Evolutionary conservation across 2,888 invertebrate species (phyloP).

Genomic region (Acleris cristana): DNA sequence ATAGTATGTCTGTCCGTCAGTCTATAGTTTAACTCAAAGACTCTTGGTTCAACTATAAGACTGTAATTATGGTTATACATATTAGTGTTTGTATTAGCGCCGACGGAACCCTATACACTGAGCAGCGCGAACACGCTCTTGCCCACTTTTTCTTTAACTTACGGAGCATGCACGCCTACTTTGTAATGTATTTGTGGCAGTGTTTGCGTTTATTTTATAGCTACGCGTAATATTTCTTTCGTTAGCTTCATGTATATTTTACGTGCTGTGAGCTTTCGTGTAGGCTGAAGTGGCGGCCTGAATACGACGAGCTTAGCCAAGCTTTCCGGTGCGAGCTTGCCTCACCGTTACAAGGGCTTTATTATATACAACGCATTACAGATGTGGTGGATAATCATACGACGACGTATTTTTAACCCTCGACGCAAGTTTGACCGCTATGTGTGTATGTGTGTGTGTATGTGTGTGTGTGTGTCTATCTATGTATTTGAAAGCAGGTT

Average conservation of each 20-base stretch:
- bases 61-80: no score
- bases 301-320: slow-evolving; percentile 26
- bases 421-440: no score
- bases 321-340: slow-evolving; percentile 18
- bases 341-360: slow-evolving; percentile 13
- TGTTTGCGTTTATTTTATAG: slow-evolving; percentile 25
- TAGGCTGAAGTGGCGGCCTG: slow-evolving; percentile 18
- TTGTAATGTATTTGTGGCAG: not conserved
- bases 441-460: no score
- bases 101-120: no score
- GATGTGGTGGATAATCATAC: not conserved
- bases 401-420: not conserved
- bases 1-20: no score
- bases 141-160: not conserved
- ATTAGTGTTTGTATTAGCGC: no score
- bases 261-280: slow-evolving; percentile 26
- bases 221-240: slow-evolving; percentile 28
- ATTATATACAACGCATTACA: not conserved
- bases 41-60: no score
- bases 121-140: no score
- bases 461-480: no score
- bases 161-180: not conserved
- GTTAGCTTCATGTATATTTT: slow-evolving; percentile 27
- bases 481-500: no score
- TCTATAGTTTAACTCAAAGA: no score